phyloP scores from a whole-genome alignment of 1,140 invertebrate species.

The Bombus confusus region DNA sequence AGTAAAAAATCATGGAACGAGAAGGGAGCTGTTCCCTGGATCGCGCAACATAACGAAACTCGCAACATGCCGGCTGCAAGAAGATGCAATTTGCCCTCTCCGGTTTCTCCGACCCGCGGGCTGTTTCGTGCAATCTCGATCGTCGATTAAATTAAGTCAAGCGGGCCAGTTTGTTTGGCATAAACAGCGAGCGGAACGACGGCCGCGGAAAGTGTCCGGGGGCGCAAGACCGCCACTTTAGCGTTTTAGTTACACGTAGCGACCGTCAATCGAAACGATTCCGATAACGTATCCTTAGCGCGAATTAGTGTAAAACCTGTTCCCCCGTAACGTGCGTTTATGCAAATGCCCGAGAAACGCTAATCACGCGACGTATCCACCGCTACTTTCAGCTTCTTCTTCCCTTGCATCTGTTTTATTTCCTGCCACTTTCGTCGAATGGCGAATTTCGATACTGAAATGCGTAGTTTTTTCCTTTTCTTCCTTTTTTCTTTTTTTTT shows the following conservation, averaged over 20 bases:
- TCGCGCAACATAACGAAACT: no score
- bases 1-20: neutral
- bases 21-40: no score
- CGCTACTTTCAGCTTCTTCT: no score
- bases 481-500: no score
- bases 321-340: slow-evolving; percentile 24
- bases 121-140: neutral
- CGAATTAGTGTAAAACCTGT: slow-evolving; percentile 48
- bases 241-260: slow-evolving; percentile 11
- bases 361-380: slow-evolving; percentile 26
- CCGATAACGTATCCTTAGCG: slow-evolving; percentile 46
- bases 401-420: neutral
- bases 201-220: neutral
- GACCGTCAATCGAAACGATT: slow-evolving; percentile 21
- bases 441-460: neutral
- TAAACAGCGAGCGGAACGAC: slow-evolving; percentile 2
- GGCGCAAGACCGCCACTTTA: slow-evolving; percentile 17
- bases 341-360: slow-evolving; percentile 11
- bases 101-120: neutral
- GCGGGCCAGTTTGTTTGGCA: slow-evolving; percentile 16
- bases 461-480: no score
- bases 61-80: neutral
- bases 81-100: neutral
- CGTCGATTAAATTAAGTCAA: slow-evolving; percentile 32
- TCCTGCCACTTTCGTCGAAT: neutral